Conservation (phyloP, 1,140 invertebrate genomes). For the Popillia japonica region DNA sequence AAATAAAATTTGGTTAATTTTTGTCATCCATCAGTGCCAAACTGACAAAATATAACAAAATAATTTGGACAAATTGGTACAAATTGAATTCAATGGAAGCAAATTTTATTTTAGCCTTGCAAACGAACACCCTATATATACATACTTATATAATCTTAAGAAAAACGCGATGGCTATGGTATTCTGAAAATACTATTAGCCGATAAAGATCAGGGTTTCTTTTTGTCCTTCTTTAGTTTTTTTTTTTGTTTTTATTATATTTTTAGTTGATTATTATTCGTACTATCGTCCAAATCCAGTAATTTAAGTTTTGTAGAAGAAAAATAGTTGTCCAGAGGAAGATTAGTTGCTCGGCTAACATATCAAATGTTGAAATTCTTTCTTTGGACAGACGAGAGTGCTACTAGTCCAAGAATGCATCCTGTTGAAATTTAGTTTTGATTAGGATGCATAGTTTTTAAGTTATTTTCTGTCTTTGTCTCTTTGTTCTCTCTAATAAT, state of each 20-base stretch:
- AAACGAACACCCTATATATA: too few species aligned
- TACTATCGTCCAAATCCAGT: slow-evolving; percentile 10
- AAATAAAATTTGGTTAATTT: too few species aligned
- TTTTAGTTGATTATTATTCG: slow-evolving; percentile 25
- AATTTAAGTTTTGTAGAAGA: slow-evolving; percentile 11
- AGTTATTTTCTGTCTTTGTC: slow-evolving; percentile 46
- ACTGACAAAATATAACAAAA: too few species aligned
- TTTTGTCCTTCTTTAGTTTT: slow-evolving; percentile 46
- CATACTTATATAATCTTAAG: too few species aligned
- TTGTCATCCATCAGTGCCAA: too few species aligned
- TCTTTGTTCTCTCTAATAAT: slow-evolving; percentile 36
- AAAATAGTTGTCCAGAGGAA: slow-evolving; percentile 12
- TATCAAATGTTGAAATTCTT: slow-evolving; percentile 34
- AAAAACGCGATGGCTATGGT: slow-evolving; percentile 44
- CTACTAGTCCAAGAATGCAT: slow-evolving; percentile 51
- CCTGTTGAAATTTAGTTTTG: slow-evolving; percentile 31
- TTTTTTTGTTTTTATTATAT: not conserved
- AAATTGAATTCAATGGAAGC: too few species aligned
- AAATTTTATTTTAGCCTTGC: too few species aligned
- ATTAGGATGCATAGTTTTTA: slow-evolving; percentile 48
- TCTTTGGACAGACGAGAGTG: slow-evolving; percentile 53
- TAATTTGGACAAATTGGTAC: too few species aligned
- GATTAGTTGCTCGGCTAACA: not conserved
- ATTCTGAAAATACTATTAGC: slow-evolving; percentile 55
- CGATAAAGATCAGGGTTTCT: slow-evolving; percentile 52